These are phyloP conservation scores for Eueides isabella DNA, from an alignment of 1,140 invertebrate genomes.

Conservation along the genomic window DNA sequence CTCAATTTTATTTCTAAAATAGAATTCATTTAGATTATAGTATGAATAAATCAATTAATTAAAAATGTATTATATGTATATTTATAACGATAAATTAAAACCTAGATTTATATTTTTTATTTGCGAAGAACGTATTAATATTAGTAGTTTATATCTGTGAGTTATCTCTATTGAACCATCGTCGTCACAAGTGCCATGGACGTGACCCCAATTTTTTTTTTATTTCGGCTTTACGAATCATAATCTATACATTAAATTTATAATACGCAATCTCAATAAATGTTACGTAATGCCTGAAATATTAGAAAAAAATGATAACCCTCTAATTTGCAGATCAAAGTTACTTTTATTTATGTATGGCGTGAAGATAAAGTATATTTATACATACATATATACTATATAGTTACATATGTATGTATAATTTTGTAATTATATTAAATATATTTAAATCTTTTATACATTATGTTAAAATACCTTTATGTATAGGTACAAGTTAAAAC, in stretches of 20 bases:
- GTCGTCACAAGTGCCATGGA: conserved; percentile 45
- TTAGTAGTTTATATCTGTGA: conserved; percentile 48
- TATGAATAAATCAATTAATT: no score
- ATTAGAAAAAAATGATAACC: conserved; percentile 34
- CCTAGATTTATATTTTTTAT: conserved; percentile 56
- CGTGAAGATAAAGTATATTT: background rate
- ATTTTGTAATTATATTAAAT: background rate
- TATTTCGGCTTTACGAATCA: conserved; percentile 37
- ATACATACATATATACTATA: background rate
- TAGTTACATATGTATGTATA: background rate
- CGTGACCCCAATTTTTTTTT: conserved; percentile 45
- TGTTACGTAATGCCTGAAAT: conserved; percentile 23
- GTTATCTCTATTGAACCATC: conserved; percentile 47
- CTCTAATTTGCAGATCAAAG: conserved; percentile 5
- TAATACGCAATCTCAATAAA: conserved; percentile 33
- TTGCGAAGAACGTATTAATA: conserved; percentile 46
- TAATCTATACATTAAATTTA: conserved; percentile 24
- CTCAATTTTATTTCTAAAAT: no score
- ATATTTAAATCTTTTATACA: no score
- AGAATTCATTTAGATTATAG: no score
- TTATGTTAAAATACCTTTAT: no score
- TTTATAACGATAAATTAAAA: conserved; percentile 17
- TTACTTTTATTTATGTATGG: conserved; percentile 11
- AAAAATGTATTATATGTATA: no score
- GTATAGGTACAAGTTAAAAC: background rate